Evolutionary conservation across 2,888 invertebrate genomes (phyloP).

Genomic region (Drosophila kanekoi): DNA sequence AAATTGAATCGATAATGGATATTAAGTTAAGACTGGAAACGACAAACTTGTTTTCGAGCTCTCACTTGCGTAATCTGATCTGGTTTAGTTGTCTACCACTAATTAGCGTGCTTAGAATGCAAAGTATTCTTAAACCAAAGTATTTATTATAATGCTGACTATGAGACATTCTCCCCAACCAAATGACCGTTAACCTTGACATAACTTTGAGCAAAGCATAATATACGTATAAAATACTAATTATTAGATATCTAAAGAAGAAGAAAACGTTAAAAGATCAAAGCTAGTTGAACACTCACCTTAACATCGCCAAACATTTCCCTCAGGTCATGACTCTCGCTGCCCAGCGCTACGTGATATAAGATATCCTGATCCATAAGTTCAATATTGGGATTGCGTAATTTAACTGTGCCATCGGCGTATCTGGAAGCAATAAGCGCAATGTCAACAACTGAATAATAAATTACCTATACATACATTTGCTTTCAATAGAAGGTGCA

Average conservation of each 20-base stretch:
- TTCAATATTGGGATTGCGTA: conserved; percentile 95
- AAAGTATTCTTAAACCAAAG: not conserved
- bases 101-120: conserved; percentile 13
- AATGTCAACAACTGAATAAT: conserved; percentile 5
- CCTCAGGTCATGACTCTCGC: conserved; percentile 94
- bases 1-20: conserved; percentile 1
- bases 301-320: conserved; percentile 98
- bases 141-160: not conserved
- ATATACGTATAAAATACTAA: not conserved
- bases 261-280: too few species aligned
- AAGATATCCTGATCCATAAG: conserved; percentile 97
- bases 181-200: not conserved
- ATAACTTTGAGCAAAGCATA: not conserved
- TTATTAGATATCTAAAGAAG: not conserved
- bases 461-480: too few species aligned
- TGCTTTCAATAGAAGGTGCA: too few species aligned
- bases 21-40: conserved; percentile 16
- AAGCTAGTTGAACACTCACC: conserved; percentile 86
- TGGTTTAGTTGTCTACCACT: not conserved
- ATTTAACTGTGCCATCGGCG: conserved; percentile 93
- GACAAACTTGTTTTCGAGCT: conserved; percentile 30
- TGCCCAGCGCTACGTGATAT: conserved; percentile 96
- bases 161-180: not conserved
- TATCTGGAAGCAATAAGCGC: conserved; percentile 87
- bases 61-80: conserved; percentile 1